A percentile compares a stretch with the other conserved stretches of the same genome.
Evolutionary conservation across 1,140 invertebrate genomes (phyloP).

Genomic region (Sipha flava): DNA sequence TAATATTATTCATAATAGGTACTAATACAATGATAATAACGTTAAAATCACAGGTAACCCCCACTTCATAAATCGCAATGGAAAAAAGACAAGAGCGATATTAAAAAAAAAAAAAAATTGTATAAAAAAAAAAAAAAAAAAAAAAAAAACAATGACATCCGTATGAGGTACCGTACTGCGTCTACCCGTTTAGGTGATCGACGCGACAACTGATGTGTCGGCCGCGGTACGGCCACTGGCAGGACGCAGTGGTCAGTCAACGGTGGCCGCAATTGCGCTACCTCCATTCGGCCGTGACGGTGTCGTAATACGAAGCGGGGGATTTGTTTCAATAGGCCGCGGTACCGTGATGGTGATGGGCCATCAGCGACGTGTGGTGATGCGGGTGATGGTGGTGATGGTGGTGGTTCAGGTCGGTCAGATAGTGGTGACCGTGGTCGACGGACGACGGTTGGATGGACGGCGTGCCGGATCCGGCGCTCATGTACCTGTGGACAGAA

Average conservation of each 20-base stretch:
- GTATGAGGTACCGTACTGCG: no score
- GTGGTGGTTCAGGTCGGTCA: conserved; percentile 47
- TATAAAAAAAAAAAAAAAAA: background rate
- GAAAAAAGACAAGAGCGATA: background rate
- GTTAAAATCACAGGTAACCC: conserved; percentile 28
- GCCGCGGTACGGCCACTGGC: no score
- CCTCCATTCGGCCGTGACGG: background rate
- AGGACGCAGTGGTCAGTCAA: no score
- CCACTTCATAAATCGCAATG: conserved; percentile 24
- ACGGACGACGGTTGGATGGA: conserved; percentile 46
- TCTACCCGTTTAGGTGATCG: no score
- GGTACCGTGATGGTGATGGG: conserved; percentile 37
- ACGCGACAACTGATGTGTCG: no score
- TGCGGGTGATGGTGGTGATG: conserved; percentile 36
- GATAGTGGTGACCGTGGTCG: conserved; percentile 46
- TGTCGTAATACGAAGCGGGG: conserved; percentile 35
- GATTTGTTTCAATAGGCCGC: conserved; percentile 39
- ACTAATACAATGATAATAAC: background rate
- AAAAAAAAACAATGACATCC: no score
- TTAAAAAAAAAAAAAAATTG: background rate
- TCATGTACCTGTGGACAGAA: conserved; percentile 2
- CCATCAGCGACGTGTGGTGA: conserved; percentile 22
- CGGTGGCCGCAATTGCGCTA: background rate
- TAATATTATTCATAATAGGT: background rate
- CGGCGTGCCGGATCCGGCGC: background rate